Percentiles rank a stretch among this genome's conserved stretches.
Conservation (phyloP, 1,140 invertebrate genomes). For the Chymomyza costata region DNA sequence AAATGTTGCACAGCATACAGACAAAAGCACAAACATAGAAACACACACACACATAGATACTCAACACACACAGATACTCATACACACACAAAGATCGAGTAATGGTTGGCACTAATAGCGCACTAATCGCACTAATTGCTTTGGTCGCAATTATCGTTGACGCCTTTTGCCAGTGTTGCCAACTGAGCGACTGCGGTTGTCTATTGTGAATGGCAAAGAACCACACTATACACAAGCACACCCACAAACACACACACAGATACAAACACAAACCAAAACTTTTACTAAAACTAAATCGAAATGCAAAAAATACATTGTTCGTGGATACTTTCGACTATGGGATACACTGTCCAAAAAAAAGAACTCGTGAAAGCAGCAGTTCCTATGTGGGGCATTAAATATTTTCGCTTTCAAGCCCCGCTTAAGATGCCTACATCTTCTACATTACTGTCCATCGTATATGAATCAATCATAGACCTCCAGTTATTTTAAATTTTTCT, state of each 20-base stretch:
- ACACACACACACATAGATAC: slow-evolving; percentile 6
- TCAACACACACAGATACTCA: slow-evolving; percentile 13
- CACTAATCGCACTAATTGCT: slow-evolving; percentile 70
- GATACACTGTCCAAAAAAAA: too few species aligned
- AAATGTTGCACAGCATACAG: slow-evolving; percentile 31
- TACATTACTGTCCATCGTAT: too few species aligned
- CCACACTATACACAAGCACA: slow-evolving; percentile 36
- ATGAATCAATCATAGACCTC: too few species aligned
- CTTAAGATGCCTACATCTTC: too few species aligned
- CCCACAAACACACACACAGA: slow-evolving; percentile 20
- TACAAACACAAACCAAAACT: too few species aligned
- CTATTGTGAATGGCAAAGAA: slow-evolving; percentile 18
- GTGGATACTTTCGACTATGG: too few species aligned
- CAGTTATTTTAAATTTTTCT: too few species aligned
- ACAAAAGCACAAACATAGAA: slow-evolving; percentile 2
- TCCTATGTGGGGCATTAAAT: too few species aligned
- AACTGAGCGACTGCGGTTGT: slow-evolving; percentile 4
- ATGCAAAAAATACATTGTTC: too few species aligned
- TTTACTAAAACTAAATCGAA: slow-evolving; percentile 49
- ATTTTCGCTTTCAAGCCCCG: too few species aligned
- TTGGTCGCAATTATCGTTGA: slow-evolving; percentile 65
- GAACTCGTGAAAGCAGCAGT: too few species aligned
- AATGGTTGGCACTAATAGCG: slow-evolving; percentile 66
- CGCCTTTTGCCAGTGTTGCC: slow-evolving; percentile 18
- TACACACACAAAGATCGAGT: slow-evolving; percentile 26